These are phyloP conservation scores for Eurois occulta DNA, from an alignment of 2,888 invertebrate genomes.

Conservation along the genomic window DNA sequence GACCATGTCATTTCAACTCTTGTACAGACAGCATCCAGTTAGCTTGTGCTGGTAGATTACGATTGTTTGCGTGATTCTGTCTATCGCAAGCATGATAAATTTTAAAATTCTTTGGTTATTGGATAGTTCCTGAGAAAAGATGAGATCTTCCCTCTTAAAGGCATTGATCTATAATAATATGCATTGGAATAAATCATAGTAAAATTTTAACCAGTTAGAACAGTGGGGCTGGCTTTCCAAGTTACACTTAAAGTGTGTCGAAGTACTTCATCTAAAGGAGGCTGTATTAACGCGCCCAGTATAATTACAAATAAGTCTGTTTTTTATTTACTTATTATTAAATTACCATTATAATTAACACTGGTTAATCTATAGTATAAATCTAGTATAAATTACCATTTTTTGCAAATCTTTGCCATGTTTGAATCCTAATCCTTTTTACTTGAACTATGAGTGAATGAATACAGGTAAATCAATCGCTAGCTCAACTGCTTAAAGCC, in stretches of 20 bases:
- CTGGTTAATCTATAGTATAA: no score
- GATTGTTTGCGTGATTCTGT: neutral
- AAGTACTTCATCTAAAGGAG: neutral
- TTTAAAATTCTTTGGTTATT: neutral
- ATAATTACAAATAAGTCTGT: neutral
- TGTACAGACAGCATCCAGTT: neutral
- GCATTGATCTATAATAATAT: neutral
- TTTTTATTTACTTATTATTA: neutral
- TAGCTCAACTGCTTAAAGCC: neutral
- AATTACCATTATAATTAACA: no score
- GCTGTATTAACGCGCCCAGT: neutral
- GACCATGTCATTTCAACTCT: neutral
- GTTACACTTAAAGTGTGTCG: neutral
- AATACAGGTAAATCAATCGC: slow-evolving; percentile 1
- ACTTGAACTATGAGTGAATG: neutral
- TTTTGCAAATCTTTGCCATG: neutral
- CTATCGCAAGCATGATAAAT: neutral
- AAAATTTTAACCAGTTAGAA: neutral
- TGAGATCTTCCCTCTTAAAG: neutral
- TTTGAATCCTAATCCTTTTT: neutral
- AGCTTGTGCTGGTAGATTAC: neutral
- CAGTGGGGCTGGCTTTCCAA: neutral
- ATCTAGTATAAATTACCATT: neutral
- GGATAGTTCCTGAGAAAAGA: neutral
- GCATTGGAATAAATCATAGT: neutral